phyloP scores from a whole-genome alignment of 2,113 vertebrate genomes.

The Cacatua alba region DNA sequence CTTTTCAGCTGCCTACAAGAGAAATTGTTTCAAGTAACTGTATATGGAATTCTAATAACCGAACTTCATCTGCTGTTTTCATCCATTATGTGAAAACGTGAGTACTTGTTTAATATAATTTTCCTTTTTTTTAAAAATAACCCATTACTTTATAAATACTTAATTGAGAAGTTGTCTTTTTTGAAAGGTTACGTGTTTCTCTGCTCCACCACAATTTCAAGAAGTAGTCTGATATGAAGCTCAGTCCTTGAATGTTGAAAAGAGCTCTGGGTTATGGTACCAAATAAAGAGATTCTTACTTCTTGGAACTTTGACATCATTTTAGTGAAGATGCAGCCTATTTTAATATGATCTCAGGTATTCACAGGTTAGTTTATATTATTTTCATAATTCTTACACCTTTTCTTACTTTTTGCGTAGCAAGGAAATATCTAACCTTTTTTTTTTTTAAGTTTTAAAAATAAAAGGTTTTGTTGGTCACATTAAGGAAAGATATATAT shows the following conservation, averaged over 20 bases:
- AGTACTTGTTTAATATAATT: neutral
- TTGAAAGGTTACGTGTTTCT: neutral
- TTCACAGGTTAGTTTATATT: neutral
- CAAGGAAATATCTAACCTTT: neutral
- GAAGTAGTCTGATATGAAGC: neutral
- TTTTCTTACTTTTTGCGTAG: neutral
- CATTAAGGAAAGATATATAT: neutral
- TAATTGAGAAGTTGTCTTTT: neutral
- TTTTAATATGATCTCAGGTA: neutral
- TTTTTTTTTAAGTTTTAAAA: neutral
- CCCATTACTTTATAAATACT: neutral
- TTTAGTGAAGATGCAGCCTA: neutral
- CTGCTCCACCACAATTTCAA: neutral
- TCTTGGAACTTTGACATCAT: neutral
- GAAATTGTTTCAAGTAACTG: neutral
- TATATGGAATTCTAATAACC: neutral
- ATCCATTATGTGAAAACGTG: neutral
- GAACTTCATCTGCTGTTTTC: neutral
- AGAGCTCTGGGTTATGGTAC: neutral
- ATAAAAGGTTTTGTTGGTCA: neutral
- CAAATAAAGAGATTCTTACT: neutral
- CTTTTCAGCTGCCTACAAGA: neutral
- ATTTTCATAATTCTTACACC: neutral
- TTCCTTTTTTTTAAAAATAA: neutral
- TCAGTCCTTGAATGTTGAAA: neutral